These are phyloP conservation scores for Scrobipalpa costella DNA, from an alignment of 2,888 invertebrate genomes.

Conservation along the genomic window DNA sequence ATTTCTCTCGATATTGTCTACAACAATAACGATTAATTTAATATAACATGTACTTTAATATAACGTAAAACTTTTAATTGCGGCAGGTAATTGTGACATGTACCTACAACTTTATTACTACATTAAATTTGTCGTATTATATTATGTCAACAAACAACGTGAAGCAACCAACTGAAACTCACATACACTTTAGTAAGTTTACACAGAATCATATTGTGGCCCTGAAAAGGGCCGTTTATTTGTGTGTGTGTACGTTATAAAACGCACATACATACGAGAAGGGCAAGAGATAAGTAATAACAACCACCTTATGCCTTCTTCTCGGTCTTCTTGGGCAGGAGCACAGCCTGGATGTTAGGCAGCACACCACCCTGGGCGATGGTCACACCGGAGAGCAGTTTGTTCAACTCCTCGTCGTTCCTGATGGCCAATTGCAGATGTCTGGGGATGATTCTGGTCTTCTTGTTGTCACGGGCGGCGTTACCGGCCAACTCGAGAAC, in stretches of 20 bases:
- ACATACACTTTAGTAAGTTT: no score
- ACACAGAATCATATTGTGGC: background rate
- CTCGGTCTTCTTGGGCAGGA: slow-evolving; percentile 59
- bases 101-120: no score
- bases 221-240: background rate
- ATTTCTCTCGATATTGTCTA: no score
- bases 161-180: background rate
- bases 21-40: no score
- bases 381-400: background rate
- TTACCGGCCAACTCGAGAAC: slow-evolving; percentile 83
- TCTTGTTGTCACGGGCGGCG: slow-evolving; percentile 84
- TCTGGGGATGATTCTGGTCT: slow-evolving; percentile 69
- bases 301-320: slow-evolving; percentile 35
- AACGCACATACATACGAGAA: background rate
- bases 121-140: no score
- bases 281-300: background rate
- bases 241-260: background rate
- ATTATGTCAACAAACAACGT: no score
- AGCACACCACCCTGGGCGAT: slow-evolving; percentile 39
- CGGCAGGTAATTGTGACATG: no score
- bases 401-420: slow-evolving; percentile 59
- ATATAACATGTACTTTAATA: no score
- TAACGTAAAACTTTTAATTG: no score
- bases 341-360: slow-evolving; percentile 50
- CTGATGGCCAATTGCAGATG: slow-evolving; percentile 59